Base-by-base conservation (phyloP, 2,113 vertebrate species). In the Petrocephalus zakoni region DNA sequence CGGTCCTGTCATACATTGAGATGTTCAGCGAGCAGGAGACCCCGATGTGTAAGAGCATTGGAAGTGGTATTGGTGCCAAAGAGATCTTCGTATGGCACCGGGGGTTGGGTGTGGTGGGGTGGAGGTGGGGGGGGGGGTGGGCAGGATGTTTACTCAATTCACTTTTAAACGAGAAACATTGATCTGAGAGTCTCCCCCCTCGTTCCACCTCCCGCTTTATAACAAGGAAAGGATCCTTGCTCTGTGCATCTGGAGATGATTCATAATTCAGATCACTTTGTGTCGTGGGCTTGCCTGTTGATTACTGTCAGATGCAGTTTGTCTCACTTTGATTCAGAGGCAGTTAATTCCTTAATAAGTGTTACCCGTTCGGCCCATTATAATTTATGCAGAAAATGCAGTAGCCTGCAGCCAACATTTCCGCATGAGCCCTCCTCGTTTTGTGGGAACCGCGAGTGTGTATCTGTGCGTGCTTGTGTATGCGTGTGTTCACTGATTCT, bases 1-100 rank as follows among this genome's bases (percentile, higher is more conserved):
- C 56, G 87, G 68, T 86, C 78, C 90, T 92, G 90, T 82, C 91
- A 47, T 85, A 88, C 88, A 93, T 93, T 91, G 93, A 93, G 89
- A 93, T 87, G 2, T 88, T 88, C 75, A 87, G 72, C 29, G 15
- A 42, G 72, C 72, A 19, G 72, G n/a, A 42, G 72, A 78, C 72
- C 34, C 13, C 6, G 34, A 42, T 42, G 72, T 37, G 34, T 15
- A 13, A 37, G 25, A 75, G 34, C 15, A 5, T 7, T 78, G 72
- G 72, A 42, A 37, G 72, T 42, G 72, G 37, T 7, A 29, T 37
- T 5, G 15, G 15, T 75, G 34, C 68, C 68, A 1, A 29, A 37
- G 68, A 75, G 11, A 75, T 34, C 29, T 75, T 13, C 68, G 6
- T 75, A 29, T 7, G 15, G 68, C 68, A 75, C 68, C 29, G 7